A percentile compares a stretch with the other conserved stretches of the same genome.
Evolutionary conservation across 2,113 vertebrate species (phyloP).

Genomic region (Hoplias malabaricus): DNA sequence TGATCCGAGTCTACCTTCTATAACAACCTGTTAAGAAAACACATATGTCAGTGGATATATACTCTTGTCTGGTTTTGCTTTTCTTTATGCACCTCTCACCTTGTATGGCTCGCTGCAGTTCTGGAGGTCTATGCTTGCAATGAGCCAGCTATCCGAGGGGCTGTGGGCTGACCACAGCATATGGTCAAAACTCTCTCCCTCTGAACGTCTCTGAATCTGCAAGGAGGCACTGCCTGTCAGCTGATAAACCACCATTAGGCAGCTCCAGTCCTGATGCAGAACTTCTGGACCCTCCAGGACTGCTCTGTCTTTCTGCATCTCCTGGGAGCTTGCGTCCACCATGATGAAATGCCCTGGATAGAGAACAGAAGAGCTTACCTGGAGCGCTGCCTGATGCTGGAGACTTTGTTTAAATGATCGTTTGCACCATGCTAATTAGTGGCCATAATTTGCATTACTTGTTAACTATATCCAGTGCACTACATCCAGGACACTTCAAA

Average conservation of each 20-base stretch:
- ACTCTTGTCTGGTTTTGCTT: too few species aligned
- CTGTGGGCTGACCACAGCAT: conserved; percentile 83
- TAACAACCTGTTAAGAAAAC: conserved; percentile 76
- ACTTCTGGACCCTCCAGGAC: conserved; percentile 82
- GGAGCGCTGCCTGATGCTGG: too few species aligned
- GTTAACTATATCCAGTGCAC: too few species aligned
- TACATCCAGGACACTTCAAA: too few species aligned
- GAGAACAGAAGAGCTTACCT: conserved; percentile 2
- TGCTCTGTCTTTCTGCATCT: conserved; percentile 65
- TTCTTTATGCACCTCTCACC: conserved; percentile 66
- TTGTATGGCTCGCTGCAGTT: conserved; percentile 79
- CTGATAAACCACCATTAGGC: conserved; percentile 89
- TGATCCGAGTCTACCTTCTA: conserved; percentile 80
- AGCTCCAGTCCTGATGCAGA: conserved; percentile 87
- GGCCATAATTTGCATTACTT: too few species aligned
- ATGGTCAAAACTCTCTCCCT: conserved; percentile 84
- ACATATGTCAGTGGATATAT: conserved; percentile 34
- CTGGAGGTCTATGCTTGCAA: conserved; percentile 85
- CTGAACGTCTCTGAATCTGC: conserved; percentile 78
- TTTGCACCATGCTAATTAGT: neutral
- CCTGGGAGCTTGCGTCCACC: conserved; percentile 69
- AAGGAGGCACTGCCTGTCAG: conserved; percentile 72
- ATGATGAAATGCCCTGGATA: conserved; percentile 83
- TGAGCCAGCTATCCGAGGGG: conserved; percentile 89
- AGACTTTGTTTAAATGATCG: too few species aligned